A percentile compares a stretch with the other conserved stretches of the same genome.
Conservation (phyloP, 2,797 vertebrate genomes). For the Orestias chungarensis region DNA sequence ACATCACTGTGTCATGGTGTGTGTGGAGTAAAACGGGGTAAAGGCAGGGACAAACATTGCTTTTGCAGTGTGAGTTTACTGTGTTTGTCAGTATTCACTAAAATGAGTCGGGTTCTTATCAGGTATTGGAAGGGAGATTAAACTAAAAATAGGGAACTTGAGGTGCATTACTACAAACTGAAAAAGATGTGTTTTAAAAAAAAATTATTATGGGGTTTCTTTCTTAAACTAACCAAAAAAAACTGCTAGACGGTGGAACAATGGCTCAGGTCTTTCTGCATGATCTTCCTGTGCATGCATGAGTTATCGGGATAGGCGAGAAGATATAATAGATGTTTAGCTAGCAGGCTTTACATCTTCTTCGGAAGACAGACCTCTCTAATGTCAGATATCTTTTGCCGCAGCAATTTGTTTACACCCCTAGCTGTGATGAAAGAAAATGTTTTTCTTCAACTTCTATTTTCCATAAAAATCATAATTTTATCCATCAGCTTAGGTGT, state of each 20-base stretch:
- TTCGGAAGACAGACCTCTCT: too few relatives aligned
- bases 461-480: slow-evolving; percentile 2
- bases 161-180: background rate
- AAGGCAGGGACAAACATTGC: background rate
- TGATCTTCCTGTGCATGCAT: too few relatives aligned
- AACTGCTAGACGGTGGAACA: too few relatives aligned
- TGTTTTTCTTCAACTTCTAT: background rate
- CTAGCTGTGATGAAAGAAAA: too few relatives aligned
- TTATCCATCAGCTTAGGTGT: background rate
- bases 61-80: background rate
- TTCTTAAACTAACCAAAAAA: too few relatives aligned
- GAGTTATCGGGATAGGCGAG: too few relatives aligned
- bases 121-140: background rate
- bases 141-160: background rate
- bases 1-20: slow-evolving; percentile 19
- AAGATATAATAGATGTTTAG: too few relatives aligned
- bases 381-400: too few relatives aligned
- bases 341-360: too few relatives aligned
- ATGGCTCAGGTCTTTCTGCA: too few relatives aligned
- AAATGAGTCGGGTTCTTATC: background rate
- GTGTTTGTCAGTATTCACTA: background rate
- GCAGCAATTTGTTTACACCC: background rate
- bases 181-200: background rate
- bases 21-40: slow-evolving; percentile 15
- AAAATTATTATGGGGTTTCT: too few relatives aligned